Conservation (phyloP, 1,140 invertebrate species). For the Zaprionus vittiger region DNA sequence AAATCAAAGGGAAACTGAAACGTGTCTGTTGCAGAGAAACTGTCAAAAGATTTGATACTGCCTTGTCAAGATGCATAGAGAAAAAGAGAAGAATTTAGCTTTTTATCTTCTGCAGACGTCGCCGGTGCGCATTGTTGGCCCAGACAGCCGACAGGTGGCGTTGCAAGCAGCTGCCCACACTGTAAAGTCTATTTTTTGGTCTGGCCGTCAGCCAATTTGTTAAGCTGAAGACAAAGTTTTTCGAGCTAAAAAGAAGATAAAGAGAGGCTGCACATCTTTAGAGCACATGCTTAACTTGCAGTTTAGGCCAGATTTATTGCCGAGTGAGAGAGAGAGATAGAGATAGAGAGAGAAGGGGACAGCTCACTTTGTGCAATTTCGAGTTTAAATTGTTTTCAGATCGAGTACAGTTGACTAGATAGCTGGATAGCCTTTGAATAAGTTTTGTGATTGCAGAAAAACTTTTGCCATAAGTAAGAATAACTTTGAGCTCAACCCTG, state of each 20-base stretch:
- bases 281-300: neutral
- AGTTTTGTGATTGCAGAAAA: neutral
- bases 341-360: neutral
- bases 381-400: conserved; percentile 6
- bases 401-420: conserved; percentile 8
- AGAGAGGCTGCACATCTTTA: neutral
- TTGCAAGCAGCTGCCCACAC: neutral
- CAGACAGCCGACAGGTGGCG: conserved; percentile 6
- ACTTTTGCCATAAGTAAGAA: conserved; percentile 2
- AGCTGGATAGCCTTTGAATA: neutral
- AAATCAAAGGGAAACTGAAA: conserved; percentile 3
- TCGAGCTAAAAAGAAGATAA: neutral
- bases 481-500: neutral
- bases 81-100: neutral
- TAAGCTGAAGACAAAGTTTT: conserved; percentile 9
- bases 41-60: conserved; percentile 7
- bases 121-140: neutral
- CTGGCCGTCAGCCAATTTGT: conserved; percentile 3
- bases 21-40: neutral
- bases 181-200: neutral
- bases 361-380: neutral
- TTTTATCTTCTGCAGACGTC: neutral
- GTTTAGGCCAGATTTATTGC: conserved; percentile 4
- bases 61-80: neutral
- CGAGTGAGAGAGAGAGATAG: neutral